A percentile compares a stretch with the other conserved stretches of the same genome.
These are phyloP conservation scores for Sitophilus oryzae DNA, from an alignment of 1,140 invertebrate species.

Conservation along the genomic window DNA sequence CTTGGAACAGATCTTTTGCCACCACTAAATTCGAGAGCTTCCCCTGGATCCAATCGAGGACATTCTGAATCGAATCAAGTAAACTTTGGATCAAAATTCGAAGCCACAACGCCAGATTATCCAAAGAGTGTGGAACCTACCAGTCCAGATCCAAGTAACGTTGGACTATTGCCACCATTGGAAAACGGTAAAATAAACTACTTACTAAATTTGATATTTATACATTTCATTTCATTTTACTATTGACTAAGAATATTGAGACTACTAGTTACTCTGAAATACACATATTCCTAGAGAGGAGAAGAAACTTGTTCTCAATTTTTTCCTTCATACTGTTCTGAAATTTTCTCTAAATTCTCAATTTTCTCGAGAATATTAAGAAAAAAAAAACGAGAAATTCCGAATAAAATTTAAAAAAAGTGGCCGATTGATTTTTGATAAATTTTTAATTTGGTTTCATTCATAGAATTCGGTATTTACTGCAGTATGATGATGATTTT, in stretches of 20 bases:
- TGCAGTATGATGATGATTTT: no score
- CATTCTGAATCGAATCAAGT: slow-evolving; percentile 8
- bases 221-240: background rate
- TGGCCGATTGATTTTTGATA: no score
- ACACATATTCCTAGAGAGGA: no score
- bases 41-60: background rate
- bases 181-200: slow-evolving; percentile 3
- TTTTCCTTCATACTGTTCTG: no score
- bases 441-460: no score
- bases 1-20: slow-evolving; percentile 31
- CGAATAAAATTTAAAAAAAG: no score
- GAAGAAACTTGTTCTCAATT: no score
- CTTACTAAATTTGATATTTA: background rate
- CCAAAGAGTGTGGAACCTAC: slow-evolving; percentile 30
- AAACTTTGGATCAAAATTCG: slow-evolving; percentile 27
- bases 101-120: slow-evolving; percentile 36
- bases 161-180: slow-evolving; percentile 24
- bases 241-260: background rate
- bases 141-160: slow-evolving; percentile 23
- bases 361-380: no score
- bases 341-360: no score
- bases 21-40: slow-evolving; percentile 6
- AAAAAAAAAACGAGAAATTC: no score
- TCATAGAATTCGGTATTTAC: no score
- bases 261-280: background rate